Percentiles rank a stretch among this genome's conserved stretches.
Conservation (phyloP, 2,797 vertebrate genomes). For the Hirundo rustica region DNA sequence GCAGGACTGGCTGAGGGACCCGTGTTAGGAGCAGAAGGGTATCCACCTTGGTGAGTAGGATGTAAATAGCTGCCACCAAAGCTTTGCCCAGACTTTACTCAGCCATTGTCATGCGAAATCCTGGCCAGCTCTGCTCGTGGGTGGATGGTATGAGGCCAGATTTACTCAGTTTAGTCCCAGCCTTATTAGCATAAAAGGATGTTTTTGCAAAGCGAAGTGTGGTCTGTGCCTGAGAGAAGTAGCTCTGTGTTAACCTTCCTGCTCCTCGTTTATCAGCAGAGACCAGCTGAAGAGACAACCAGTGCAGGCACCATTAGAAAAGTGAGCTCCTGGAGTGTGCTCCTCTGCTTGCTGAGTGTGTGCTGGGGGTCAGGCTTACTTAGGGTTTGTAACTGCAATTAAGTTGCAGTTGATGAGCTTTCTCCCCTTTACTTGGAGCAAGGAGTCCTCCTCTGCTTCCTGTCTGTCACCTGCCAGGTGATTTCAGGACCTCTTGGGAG, state of each 20-base stretch:
- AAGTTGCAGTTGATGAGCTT: not conserved
- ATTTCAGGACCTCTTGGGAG: not conserved
- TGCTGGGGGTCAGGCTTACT: not conserved
- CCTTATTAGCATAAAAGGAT: not conserved
- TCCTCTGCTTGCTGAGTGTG: not conserved
- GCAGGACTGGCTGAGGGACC: not conserved
- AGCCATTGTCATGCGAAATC: slow-evolving; percentile 10
- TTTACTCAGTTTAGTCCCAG: not conserved
- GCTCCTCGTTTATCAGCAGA: not conserved
- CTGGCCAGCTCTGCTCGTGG: not conserved
- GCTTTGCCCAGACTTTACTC: slow-evolving; percentile 17
- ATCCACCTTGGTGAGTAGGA: not conserved
- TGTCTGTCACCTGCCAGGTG: not conserved
- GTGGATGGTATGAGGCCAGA: not conserved
- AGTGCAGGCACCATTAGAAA: not conserved
- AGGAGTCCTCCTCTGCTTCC: not conserved
- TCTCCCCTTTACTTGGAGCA: not conserved
- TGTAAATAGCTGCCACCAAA: not conserved
- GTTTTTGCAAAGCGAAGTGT: not conserved
- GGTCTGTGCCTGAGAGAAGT: not conserved
- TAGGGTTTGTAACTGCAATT: not conserved
- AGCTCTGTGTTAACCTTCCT: not conserved
- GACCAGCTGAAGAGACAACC: not conserved
- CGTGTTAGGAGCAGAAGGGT: not conserved
- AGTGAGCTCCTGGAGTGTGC: not conserved